These are phyloP conservation scores for Chloroceryle inda DNA, from an alignment of 2,797 vertebrate species.

Conservation along the genomic window DNA sequence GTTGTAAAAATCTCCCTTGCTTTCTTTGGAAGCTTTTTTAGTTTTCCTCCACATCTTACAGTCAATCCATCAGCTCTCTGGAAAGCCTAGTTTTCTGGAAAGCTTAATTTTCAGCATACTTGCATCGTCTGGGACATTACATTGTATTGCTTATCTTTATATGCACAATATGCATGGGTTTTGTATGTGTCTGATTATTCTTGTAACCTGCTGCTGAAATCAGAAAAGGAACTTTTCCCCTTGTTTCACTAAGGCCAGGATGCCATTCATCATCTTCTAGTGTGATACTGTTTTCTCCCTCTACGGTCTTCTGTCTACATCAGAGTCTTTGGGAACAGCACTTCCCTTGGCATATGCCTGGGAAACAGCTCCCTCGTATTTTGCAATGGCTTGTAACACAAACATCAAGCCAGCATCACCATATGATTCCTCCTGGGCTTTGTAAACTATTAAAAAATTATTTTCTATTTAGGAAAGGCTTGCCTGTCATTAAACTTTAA, in stretches of 20 bases:
- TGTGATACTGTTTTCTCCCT: neutral
- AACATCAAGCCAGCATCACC: neutral
- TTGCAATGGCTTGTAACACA: neutral
- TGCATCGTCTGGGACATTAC: neutral
- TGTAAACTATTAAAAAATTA: neutral
- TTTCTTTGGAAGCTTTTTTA: neutral
- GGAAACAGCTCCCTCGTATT: neutral
- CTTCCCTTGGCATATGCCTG: neutral
- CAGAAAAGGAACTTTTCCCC: neutral
- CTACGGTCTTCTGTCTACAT: neutral
- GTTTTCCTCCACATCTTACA: neutral
- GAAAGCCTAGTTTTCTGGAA: neutral
- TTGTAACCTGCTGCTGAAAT: neutral
- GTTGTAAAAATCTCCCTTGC: neutral
- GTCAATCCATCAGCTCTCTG: neutral
- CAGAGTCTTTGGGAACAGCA: neutral
- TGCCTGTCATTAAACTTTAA: neutral
- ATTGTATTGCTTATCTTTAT: neutral
- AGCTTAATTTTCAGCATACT: neutral
- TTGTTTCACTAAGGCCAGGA: neutral
- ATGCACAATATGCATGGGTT: neutral
- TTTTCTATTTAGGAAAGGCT: neutral
- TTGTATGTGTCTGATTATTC: neutral
- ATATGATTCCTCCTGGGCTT: neutral
- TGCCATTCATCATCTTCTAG: neutral